A percentile compares a stretch with the other conserved stretches of the same genome.
Evolutionary conservation across 2,113 vertebrate species (phyloP).

Genomic region (Sialia sialis): DNA sequence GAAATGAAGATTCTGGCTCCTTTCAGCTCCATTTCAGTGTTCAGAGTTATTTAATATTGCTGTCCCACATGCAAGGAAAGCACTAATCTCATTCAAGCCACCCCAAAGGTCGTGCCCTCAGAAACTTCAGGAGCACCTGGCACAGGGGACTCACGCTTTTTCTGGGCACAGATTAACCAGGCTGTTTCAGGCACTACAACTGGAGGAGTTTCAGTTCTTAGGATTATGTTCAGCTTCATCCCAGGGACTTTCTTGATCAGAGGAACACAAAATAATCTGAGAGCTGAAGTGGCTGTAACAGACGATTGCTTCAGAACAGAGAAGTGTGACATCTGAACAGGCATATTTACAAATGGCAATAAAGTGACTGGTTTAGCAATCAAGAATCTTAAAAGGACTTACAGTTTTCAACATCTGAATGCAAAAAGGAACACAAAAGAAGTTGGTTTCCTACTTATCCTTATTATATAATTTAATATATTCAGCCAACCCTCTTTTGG

Average conservation of each 20-base stretch:
- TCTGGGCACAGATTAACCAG: not conserved
- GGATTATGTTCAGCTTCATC: not conserved
- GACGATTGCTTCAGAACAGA: not conserved
- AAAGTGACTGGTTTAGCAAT: not conserved
- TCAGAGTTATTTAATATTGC: not conserved
- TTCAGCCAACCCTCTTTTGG: not conserved
- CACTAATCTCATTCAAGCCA: not conserved
- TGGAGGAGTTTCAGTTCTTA: not conserved
- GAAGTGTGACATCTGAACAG: not conserved
- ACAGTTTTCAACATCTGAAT: not conserved
- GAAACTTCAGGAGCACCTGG: not conserved
- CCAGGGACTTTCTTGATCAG: not conserved
- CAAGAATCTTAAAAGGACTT: not conserved
- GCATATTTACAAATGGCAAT: not conserved
- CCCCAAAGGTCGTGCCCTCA: not conserved
- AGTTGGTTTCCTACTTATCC: not conserved
- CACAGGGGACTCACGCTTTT: rapidly evolving
- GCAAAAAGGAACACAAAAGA: not conserved
- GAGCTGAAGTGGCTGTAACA: not conserved
- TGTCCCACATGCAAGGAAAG: not conserved
- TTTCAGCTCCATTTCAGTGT: not conserved
- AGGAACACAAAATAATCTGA: not conserved
- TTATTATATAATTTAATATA: not conserved
- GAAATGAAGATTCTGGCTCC: not conserved
- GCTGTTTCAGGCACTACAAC: not conserved